phyloP scores from a whole-genome alignment of 92 coral and sea anemone species.

The Chrysogorgia sp. region DNA sequence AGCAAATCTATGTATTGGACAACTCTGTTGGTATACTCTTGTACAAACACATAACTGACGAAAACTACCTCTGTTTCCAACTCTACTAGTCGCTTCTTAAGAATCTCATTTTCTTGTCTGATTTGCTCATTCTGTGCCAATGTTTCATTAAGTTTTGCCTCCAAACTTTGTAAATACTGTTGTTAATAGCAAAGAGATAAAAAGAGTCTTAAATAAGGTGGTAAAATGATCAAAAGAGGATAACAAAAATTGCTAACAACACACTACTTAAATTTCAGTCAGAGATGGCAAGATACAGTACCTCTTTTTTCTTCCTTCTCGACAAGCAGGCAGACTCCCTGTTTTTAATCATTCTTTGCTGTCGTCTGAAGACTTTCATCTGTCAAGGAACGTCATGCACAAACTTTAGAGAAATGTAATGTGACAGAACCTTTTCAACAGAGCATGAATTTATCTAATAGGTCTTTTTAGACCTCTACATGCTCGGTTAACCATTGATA shows the following conservation, averaged over 20 bases:
- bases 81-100: conserved; percentile 77
- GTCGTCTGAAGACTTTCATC: conserved; percentile 87
- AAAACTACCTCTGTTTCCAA: conserved; percentile 86
- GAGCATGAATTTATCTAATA: too few relatives aligned
- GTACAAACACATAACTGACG: too few relatives aligned
- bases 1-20: too few relatives aligned
- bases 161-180: conserved; percentile 89
- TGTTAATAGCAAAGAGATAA: not conserved
- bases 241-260: too few relatives aligned
- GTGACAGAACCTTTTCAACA: not conserved
- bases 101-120: conserved; percentile 75
- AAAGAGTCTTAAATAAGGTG: too few relatives aligned
- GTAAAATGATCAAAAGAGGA: too few relatives aligned
- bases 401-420: not conserved
- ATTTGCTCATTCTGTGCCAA: conserved; percentile 70
- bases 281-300: too few relatives aligned
- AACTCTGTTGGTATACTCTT: too few relatives aligned
- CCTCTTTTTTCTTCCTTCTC: conserved; percentile 98
- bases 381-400: conserved; percentile 5
- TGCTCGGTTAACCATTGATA: too few relatives aligned
- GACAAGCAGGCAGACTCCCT: conserved; percentile 99
- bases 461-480: too few relatives aligned
- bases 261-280: too few relatives aligned
- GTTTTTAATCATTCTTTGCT: conserved; percentile 97
- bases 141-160: conserved; percentile 77